Evolutionary conservation across 1,140 invertebrate genomes (phyloP).

Genomic region (Lithobius niger): DNA sequence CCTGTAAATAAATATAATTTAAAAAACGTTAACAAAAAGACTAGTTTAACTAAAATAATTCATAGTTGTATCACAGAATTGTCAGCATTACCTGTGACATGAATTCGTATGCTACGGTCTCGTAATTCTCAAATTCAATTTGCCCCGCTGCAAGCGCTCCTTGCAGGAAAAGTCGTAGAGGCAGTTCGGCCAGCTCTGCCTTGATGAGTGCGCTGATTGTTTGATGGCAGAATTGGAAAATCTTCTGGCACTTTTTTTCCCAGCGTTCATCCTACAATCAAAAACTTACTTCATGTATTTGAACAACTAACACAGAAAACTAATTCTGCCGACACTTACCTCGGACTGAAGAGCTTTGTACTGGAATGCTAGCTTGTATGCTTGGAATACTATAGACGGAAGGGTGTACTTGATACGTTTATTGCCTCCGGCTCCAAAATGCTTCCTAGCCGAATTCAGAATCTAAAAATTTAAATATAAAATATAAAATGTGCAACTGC

Average conservation of each 20-base stretch:
- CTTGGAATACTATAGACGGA: constrained; percentile 92
- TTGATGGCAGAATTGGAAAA: constrained; percentile 94
- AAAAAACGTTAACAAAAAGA: neutral
- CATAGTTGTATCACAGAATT: too few species aligned
- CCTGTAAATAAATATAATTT: constrained; percentile 35
- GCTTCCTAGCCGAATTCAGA: constrained; percentile 70
- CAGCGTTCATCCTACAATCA: constrained; percentile 74
- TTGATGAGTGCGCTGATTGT: constrained; percentile 88
- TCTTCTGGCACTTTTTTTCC: constrained; percentile 96
- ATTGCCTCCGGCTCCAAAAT: constrained; percentile 74
- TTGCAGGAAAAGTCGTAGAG: constrained; percentile 83
- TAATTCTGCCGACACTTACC: constrained; percentile 35
- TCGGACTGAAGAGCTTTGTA: constrained; percentile 62
- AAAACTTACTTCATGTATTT: neutral
- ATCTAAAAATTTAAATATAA: constrained; percentile 34
- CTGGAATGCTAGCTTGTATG: constrained; percentile 74
- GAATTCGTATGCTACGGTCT: constrained; percentile 96
- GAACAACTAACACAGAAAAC: neutral
- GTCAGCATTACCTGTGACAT: constrained; percentile 74
- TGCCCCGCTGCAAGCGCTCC: constrained; percentile 84
- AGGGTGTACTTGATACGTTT: constrained; percentile 78
- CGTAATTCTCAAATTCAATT: constrained; percentile 85
- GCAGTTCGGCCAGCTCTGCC: constrained; percentile 82
- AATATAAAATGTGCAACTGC: neutral
- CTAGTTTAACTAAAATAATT: too few species aligned